Percentiles rank a stretch among this genome's conserved stretches.
Evolutionary conservation across 2,113 vertebrate genomes (phyloP).

Genomic region (Uria lomvia): DNA sequence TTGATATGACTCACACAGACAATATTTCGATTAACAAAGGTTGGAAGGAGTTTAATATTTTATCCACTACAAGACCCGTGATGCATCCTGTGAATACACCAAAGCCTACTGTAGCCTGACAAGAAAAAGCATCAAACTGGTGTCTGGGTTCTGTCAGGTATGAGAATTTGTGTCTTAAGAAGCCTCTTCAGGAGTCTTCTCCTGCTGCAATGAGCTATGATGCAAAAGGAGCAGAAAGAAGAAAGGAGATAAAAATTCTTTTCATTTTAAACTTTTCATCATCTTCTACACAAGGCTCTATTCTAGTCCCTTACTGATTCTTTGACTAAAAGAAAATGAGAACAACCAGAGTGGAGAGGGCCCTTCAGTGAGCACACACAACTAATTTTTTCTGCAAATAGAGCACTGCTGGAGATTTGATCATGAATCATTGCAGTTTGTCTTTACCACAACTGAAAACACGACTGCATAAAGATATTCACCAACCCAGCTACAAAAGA

Average conservation of each 20-base stretch:
- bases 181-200: neutral
- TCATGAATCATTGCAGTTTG: neutral
- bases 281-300: neutral
- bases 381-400: neutral
- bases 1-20: neutral
- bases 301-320: neutral
- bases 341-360: neutral
- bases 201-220: neutral
- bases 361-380: neutral
- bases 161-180: neutral
- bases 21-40: neutral
- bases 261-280: neutral
- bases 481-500: neutral
- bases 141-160: neutral
- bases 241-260: neutral
- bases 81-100: neutral
- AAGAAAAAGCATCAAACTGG: neutral
- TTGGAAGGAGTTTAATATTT: constrained; percentile 1
- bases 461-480: neutral
- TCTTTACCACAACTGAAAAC: neutral
- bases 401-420: neutral
- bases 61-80: neutral
- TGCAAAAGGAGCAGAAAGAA: neutral
- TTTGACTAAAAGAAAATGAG: neutral
- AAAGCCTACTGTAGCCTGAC: neutral